phyloP scores from a whole-genome alignment of 2,888 invertebrate genomes.

The Apantesis nais region DNA sequence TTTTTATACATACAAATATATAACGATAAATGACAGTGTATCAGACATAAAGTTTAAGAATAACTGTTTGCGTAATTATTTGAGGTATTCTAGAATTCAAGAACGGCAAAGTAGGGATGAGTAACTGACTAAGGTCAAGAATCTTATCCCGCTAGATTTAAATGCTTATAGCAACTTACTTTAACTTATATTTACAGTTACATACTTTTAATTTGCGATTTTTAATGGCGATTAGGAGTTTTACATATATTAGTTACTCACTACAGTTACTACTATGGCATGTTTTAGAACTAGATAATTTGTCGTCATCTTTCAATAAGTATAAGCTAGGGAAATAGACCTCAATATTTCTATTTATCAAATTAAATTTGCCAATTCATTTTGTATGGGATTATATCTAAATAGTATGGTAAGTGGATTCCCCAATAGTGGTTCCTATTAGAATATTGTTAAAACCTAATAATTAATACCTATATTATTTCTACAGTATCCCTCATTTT shows the following conservation, averaged over 20 bases:
- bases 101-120: neutral
- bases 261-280: neutral
- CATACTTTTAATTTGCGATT: neutral
- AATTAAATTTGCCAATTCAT: neutral
- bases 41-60: neutral
- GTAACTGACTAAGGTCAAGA: neutral
- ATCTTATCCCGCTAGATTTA: neutral
- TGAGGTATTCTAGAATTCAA: neutral
- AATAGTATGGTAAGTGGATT: too few relatives aligned
- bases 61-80: neutral
- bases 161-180: too few relatives aligned
- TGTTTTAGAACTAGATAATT: neutral
- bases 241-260: neutral
- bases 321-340: neutral
- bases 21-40: neutral
- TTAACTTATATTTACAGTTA: too few relatives aligned
- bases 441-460: too few relatives aligned
- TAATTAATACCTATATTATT: too few relatives aligned
- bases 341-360: neutral
- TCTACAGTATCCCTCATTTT: too few relatives aligned
- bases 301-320: neutral
- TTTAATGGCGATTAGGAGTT: neutral
- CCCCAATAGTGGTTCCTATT: too few relatives aligned
- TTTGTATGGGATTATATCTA: neutral
- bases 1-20: too few relatives aligned